These are phyloP conservation scores for Drosophila serrata DNA, from an alignment of 1,140 invertebrate genomes.

Conservation along the genomic window DNA sequence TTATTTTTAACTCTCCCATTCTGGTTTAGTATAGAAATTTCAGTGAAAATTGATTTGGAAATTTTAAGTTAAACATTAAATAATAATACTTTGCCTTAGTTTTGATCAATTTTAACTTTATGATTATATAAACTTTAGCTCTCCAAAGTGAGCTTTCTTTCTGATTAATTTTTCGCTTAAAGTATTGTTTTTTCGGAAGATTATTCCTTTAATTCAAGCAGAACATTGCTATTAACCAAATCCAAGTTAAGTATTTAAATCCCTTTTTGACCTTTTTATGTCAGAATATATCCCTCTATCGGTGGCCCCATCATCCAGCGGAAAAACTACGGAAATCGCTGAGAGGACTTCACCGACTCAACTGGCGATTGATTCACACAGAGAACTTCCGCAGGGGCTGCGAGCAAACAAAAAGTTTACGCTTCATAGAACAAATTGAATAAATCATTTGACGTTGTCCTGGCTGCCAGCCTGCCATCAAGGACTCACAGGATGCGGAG, in stretches of 20 bases:
- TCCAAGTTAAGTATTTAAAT: constrained; percentile 23
- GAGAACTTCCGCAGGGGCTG: constrained; percentile 61
- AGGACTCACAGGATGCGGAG: no score
- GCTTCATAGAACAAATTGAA: constrained; percentile 82
- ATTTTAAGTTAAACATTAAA: no score
- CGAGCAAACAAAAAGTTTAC: constrained; percentile 76
- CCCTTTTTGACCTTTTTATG: constrained; percentile 4
- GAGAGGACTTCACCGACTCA: constrained; percentile 22
- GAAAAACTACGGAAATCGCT: constrained; percentile 53
- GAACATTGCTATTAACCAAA: neutral
- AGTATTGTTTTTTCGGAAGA: neutral
- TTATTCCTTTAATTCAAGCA: neutral
- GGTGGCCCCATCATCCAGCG: constrained; percentile 23
- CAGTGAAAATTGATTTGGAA: no score
- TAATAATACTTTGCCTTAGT: no score
- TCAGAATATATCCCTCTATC: constrained; percentile 12
- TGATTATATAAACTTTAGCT: no score
- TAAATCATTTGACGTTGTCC: constrained; percentile 74
- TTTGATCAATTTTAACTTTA: no score
- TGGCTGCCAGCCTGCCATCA: no score
- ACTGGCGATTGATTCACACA: constrained; percentile 65
- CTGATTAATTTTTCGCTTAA: no score
- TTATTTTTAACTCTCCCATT: no score
- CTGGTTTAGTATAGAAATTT: no score
- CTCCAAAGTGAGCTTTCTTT: no score